Evolutionary conservation across 37 sponge, comb jelly and placozoan genomes (phyloP).

Genomic region (Cliona cf. orientalis): DNA sequence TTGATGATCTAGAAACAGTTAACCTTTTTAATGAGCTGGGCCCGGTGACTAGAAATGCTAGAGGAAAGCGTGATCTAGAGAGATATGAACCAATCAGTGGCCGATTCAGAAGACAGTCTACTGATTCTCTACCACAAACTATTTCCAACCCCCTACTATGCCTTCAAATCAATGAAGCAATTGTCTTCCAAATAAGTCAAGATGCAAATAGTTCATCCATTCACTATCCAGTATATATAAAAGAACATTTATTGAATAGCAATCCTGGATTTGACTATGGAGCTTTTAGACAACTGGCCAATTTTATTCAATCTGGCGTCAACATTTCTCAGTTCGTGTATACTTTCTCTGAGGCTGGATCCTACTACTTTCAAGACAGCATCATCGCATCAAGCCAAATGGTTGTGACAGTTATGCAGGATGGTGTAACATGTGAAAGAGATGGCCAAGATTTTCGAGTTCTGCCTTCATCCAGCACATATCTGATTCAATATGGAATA

Average conservation of each 20-base stretch:
- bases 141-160: background rate
- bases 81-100: background rate
- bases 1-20: background rate
- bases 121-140: background rate
- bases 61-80: background rate
- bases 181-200: constrained; percentile 3
- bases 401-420: background rate
- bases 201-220: background rate
- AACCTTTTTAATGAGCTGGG: background rate
- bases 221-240: constrained; percentile 11
- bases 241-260: constrained; percentile 3
- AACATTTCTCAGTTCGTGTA: background rate
- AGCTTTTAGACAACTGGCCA: constrained; percentile 5
- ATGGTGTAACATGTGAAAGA: constrained; percentile 6
- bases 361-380: background rate
- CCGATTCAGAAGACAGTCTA: background rate
- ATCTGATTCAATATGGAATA: background rate
- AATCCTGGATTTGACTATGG: constrained; percentile 11
- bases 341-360: background rate
- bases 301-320: background rate
- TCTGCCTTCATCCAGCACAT: background rate
- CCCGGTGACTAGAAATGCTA: background rate
- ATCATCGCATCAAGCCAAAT: background rate
- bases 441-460: constrained; percentile 13
- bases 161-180: background rate